Base-by-base conservation (phyloP, 2,797 vertebrate genomes). In the Oreochromis grahami region DNA sequence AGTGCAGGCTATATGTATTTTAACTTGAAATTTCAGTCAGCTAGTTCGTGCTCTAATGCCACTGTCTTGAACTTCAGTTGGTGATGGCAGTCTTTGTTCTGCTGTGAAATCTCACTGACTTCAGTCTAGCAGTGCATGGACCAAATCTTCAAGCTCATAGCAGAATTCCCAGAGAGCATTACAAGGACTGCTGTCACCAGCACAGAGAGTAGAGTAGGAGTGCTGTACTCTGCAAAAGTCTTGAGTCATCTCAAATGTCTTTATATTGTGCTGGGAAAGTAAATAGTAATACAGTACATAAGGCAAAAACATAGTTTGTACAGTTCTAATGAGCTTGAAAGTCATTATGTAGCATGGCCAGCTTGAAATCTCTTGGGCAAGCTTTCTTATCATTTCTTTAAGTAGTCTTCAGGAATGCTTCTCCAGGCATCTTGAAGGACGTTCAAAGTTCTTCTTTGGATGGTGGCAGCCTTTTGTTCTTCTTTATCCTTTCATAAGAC, bases 1-100 rank as follows among this genome's bases (percentile, higher is more conserved):
- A 34, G 51, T 60, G 81, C 70, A 76, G 77, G 92, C 95, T 76
- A 41, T 65, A 9, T 38, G 34, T 14, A 41, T 24, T 65, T 65
- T 65, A 41, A 14, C n/a, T 65, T 87, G 93, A 13, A 68, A 43
- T 14, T 43, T 68, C 63, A 68, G n/a, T 43, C 21, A 63, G 34
- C 58, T 21, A 63, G 58, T 13, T 38, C 12, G 63, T 41, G 36
- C 19, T 68, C n/a, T 68, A 68, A 68, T 21, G 11, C 36, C 36
- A 14, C 63, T 43, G 63, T 68, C 38, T 68, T 68, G 13, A 24
- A 68, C 63, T 68, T 43, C 63, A 43, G 38, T 10, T 68, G 63
- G 38, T 43, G 38, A 43, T 68, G 36, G 21, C 21, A 43, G 13
- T 26, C 63, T 43, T 68, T 26, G 21, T 26, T 68, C 63, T 41